Evolutionary conservation across 2,113 vertebrate genomes (phyloP), one percentile per base, ranked within the genome.

Genomic region (Atherinomorus stipes): DNA sequence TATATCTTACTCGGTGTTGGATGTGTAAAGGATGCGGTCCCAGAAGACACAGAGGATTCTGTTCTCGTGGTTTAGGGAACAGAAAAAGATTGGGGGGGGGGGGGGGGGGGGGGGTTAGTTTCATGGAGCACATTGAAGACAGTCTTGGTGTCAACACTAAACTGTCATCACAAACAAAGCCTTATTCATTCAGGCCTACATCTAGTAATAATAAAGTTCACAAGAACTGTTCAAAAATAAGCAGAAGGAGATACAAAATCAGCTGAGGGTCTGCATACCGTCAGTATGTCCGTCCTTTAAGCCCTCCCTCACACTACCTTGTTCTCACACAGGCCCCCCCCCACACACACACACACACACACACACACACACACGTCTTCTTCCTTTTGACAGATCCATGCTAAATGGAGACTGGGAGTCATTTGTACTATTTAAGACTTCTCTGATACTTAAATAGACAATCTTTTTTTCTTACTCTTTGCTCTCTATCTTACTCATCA

Each of bases 381-480:
- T 83, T 81, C 69, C 66, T 77, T 63, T 85, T 83, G 50, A 68
- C 83, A 19, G 51, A 74, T 34, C 72, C 83, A 81, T 81, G 84
- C 71, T 87, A 89, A 87, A 85, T 60, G 74, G 45, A 42, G 12
- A 65, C 5, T 0, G 1, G 10, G 58, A 49, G 68, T 83, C 78
- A 84, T 90, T 87, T 90, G 71, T 77, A 77, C 85, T 80, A 85
- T 75, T 89, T 85, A 82, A 85, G 56, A 61, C 58, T 62, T 82
- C 67, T 78, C 49, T 71, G 71, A 72, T 58, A 81, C 38, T 53
- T 6, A 38, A 38, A 7, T 83, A n/a, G n/a, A n/a, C 12, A 38
- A n/a, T 47, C 58, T 65, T 84, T 52, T 62, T 76, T 57, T 83
- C 22, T 61, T 82, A 51, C 60, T 34, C 26, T 50, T 65, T 23